Base-by-base conservation (phyloP, 1,140 invertebrate species). In the Chrysomallon squamiferum region DNA sequence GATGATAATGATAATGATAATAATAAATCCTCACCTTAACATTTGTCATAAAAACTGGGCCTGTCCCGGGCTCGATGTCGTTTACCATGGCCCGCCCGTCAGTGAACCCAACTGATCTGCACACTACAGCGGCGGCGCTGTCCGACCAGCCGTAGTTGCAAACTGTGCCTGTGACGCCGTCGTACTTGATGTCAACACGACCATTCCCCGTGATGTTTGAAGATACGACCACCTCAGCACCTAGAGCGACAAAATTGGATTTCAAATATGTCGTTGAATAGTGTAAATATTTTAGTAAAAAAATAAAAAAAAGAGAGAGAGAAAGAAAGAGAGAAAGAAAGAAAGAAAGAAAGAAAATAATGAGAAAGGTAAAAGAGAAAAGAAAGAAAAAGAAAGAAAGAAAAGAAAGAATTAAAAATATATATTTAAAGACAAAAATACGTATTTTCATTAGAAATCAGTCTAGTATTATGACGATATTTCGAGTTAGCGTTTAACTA, bases 91-190 rank as follows among this genome's bases (percentile, higher is more conserved):
- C 63, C 30, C 65, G 32, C 6, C 74, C 74, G 9, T 68, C 65
- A 5, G 54, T 66, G 45, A 59, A 79, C 1, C 91, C 92, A 25
- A 93, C 76, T 75, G 92, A 90, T 49, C 86, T 87, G 74, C 92
- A 93, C 20, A 91, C 86, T 0, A 93, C 87, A 64, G 89, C 84
- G 0, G 91, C 92, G 66, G 91, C 89, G n/a, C 83, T 87, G 49
- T 92, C 82, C 0, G 89, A 89, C 73, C 93, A 93, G 65, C 89
- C 87, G 72, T 93, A 91, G 75, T 92, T 92, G 78, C 92, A 93
- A 18, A 94, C 88, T 66, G 90, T 89, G 0, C 92, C 92, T 88
- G 89, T 91, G 58, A 87, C 84, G 1, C 89, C 91, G 67, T 88
- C 88, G 30, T 90, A 86, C 84, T 88, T 90, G 1, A 93, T 88